Base-by-base conservation (phyloP, 2,888 invertebrate genomes). In the Drosophila koepferae region DNA sequence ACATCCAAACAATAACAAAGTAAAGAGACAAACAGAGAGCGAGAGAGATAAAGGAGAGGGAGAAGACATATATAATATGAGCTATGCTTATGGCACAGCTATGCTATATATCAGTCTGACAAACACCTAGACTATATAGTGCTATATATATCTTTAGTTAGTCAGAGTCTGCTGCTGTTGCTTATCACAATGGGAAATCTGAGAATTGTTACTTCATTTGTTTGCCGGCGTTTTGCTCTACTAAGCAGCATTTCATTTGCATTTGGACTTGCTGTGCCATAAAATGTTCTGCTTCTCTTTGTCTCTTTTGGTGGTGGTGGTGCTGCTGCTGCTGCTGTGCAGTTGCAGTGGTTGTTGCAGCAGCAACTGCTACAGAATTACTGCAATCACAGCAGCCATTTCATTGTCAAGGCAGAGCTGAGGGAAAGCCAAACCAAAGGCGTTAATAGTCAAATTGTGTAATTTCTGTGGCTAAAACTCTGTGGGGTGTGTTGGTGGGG, bases 371-470 rank as follows among this genome's bases (percentile, higher is more conserved):
- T 20, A 63, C 56, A 55, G 60, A 81, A 89, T 89, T 86, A 80
- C 81, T 62, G 81, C 86, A 89, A 86, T 86, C 79, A 83, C 56
- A 54, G 72, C 63, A 65, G 68, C 77, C 73, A 81, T 86, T 86
- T 89, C 88, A 89, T 87, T 86, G 86, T 77, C 86, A 81, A 80
- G 80, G 69, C 63, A 55, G 56, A 48, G 69, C 63, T 44, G 63
- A n/a, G n/a, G 18, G 44, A 34, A 46, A 49, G 40, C 38, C 58
- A 44, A 43, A 28, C 40, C 66, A 40, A 68, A 86, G 87, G 89
- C 86, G 88, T 87, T 89, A 87, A 89, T 89, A 72, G 79, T 77
- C 85, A 82, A 89, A 85, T 82, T 87, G 86, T 87, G 86, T 85
- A 87, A 85, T 81, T 74, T 74, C 61, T 73, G 72, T 61, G 78